A percentile compares a stretch with the other conserved stretches of the same genome.
Conservation (phyloP, 2,888 invertebrate genomes). For the Dynastes maya region DNA sequence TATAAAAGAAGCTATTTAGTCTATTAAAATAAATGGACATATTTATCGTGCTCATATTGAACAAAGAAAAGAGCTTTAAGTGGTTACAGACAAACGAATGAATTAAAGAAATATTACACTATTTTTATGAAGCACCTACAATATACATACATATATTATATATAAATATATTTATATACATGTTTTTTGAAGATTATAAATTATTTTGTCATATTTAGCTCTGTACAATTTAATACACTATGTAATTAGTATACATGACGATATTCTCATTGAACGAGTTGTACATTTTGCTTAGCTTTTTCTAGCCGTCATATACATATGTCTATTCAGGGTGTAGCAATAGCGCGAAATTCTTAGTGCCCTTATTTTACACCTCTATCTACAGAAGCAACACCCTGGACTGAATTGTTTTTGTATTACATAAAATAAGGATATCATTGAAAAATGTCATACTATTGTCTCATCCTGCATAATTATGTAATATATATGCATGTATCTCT, state of each 20-base stretch:
- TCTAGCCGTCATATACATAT: conserved; percentile 36
- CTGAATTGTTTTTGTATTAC: too few relatives aligned
- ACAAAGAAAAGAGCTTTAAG: conserved; percentile 61
- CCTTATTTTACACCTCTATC: too few relatives aligned
- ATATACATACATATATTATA: conserved; percentile 63
- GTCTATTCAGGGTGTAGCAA: not conserved
- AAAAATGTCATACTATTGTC: too few relatives aligned
- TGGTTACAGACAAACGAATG: conserved; percentile 59
- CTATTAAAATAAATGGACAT: conserved; percentile 31
- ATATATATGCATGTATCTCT: not conserved
- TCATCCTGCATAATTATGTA: not conserved
- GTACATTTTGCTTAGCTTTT: conserved; percentile 59
- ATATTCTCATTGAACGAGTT: conserved; percentile 55
- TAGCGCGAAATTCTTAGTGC: too few relatives aligned
- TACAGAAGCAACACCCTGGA: too few relatives aligned
- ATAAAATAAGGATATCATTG: too few relatives aligned
- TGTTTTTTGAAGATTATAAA: conserved; percentile 63
- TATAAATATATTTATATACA: too few relatives aligned
- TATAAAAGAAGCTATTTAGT: conserved; percentile 39
- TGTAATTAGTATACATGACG: conserved; percentile 26
- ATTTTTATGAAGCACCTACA: conserved; percentile 66
- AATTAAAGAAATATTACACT: conserved; percentile 59
- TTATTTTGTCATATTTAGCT: conserved; percentile 52
- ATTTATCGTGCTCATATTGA: conserved; percentile 58
- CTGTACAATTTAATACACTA: conserved; percentile 28